These are phyloP conservation scores for Cremastinae sp. DNA, from an alignment of 2,888 invertebrate species.

Conservation along the genomic window DNA sequence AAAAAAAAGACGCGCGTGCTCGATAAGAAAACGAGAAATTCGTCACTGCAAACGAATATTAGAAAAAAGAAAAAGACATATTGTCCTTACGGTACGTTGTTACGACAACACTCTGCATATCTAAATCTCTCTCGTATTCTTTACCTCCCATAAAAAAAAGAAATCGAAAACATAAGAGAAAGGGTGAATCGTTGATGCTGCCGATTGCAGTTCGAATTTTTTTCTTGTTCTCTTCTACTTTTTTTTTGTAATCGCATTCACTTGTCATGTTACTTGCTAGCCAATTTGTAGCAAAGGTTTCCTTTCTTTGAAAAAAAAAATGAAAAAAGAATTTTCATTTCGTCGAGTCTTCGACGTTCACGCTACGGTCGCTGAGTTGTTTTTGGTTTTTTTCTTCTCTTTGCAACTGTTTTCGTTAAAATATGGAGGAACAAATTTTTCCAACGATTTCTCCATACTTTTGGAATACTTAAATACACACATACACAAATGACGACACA, in stretches of 20 bases:
- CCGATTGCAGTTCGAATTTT: constrained; percentile 17
- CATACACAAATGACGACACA: constrained; percentile 12
- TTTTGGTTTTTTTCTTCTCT: constrained; percentile 25
- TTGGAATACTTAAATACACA: neutral
- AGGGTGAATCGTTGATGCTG: constrained; percentile 10
- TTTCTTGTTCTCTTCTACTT: constrained; percentile 22
- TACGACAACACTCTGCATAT: constrained; percentile 60
- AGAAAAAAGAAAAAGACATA: constrained; percentile 48
- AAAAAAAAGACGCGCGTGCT: constrained; percentile 33
- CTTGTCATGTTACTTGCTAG: constrained; percentile 21
- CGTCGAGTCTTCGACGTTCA: neutral
- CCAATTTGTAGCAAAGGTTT: constrained; percentile 27
- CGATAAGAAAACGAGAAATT: constrained; percentile 35
- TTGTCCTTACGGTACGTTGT: constrained; percentile 60
- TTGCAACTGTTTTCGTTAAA: constrained; percentile 25
- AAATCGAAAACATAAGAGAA: constrained; percentile 11
- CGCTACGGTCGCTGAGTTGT: constrained; percentile 47
- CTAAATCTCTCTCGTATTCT: constrained; percentile 62
- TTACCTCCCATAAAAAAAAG: constrained; percentile 41
- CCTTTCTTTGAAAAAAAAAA: neutral
- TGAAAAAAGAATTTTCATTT: too few relatives aligned
- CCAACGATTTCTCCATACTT: constrained; percentile 10
- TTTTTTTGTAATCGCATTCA: constrained; percentile 21
- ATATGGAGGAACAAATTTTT: constrained; percentile 17
- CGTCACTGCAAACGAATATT: constrained; percentile 24